Percentiles rank a stretch among this genome's conserved stretches.
These are phyloP conservation scores for Rhabdornis inornatus DNA, from an alignment of 2,113 vertebrate species.

Conservation along the genomic window DNA sequence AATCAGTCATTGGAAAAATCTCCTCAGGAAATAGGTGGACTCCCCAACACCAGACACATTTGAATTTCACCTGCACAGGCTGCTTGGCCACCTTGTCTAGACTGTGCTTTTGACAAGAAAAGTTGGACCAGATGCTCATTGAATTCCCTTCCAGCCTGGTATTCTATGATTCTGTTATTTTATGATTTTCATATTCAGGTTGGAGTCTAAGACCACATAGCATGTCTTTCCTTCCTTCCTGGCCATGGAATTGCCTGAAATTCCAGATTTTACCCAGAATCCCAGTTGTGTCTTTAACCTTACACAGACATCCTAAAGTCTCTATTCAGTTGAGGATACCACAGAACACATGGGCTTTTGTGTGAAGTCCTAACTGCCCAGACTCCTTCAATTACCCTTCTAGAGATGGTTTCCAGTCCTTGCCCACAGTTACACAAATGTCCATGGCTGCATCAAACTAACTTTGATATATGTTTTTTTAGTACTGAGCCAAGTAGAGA, in stretches of 20 bases:
- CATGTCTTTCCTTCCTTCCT: background rate
- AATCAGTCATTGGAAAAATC: background rate
- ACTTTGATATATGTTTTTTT: background rate
- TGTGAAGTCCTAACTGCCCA: background rate
- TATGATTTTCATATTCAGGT: background rate
- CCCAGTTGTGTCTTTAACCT: rapidly evolving
- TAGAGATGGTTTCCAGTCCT: background rate
- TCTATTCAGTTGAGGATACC: background rate
- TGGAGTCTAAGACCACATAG: background rate
- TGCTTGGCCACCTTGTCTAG: background rate
- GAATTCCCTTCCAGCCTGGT: background rate
- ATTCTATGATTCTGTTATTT: background rate
- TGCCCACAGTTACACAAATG: background rate
- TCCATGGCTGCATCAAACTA: background rate
- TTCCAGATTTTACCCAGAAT: background rate
- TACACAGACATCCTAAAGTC: background rate
- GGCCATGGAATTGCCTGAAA: background rate
- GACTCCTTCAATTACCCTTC: background rate
- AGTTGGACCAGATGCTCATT: background rate
- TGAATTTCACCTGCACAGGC: background rate
- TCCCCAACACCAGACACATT: background rate
- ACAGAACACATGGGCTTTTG: background rate
- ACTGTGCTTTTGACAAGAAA: background rate
- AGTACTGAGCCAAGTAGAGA: background rate
- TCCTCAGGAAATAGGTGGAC: background rate